Conservation (phyloP, 2,888 invertebrate species). For the Leucania comma region DNA sequence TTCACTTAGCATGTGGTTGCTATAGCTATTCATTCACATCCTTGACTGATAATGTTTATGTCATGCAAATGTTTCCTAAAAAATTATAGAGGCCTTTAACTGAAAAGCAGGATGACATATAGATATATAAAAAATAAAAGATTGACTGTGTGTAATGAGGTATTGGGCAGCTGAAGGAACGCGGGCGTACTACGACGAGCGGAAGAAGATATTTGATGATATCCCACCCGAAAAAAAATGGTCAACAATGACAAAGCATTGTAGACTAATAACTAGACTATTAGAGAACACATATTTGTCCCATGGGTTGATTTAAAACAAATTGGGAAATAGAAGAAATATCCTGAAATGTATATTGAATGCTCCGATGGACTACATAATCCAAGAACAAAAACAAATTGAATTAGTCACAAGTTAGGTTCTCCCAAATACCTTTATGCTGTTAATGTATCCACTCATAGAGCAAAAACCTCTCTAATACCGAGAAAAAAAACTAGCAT, state of each 20-base stretch:
- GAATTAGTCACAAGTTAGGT: not conserved
- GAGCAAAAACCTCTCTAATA: not conserved
- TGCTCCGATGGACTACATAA: not conserved
- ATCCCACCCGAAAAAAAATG: too few species aligned
- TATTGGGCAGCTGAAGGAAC: too few species aligned
- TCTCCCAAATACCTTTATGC: not conserved
- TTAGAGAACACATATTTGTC: not conserved
- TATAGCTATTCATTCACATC: slow-evolving; percentile 18
- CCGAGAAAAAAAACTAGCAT: too few species aligned
- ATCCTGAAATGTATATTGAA: not conserved
- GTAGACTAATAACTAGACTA: not conserved
- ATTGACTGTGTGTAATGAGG: too few species aligned
- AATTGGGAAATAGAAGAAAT: too few species aligned
- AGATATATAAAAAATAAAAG: too few species aligned
- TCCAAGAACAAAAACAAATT: too few species aligned
- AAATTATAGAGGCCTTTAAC: not conserved
- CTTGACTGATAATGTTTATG: not conserved
- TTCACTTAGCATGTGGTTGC: slow-evolving; percentile 22
- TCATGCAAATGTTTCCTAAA: not conserved
- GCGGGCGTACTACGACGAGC: too few species aligned
- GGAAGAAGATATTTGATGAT: too few species aligned
- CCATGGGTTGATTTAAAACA: too few species aligned
- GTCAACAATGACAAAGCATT: too few species aligned
- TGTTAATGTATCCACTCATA: not conserved
- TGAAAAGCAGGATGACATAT: not conserved